These are phyloP conservation scores for Phoxinus phoxinus DNA, from an alignment of 2,113 vertebrate species.

Conservation along the genomic window DNA sequence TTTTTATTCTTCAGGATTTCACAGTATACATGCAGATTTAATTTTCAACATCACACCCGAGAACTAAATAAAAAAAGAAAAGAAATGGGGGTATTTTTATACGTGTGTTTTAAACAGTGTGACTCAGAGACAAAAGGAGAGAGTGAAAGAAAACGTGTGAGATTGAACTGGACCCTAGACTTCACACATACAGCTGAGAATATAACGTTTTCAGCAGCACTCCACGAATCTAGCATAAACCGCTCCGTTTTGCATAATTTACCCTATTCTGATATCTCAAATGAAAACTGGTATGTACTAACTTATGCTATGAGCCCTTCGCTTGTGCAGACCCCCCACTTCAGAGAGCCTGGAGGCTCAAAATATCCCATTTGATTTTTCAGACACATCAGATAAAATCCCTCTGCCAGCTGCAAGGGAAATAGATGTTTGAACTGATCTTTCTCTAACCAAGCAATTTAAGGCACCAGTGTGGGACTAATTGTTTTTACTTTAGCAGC, in stretches of 20 bases:
- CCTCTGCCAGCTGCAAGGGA: constrained; percentile 1
- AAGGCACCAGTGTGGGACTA: not conserved
- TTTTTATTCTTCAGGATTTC: not conserved
- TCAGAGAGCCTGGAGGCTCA: constrained; percentile 37
- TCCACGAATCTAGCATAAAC: not conserved
- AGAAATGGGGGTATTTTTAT: not conserved
- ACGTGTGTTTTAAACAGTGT: not conserved
- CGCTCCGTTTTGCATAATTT: not conserved
- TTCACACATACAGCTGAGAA: not conserved
- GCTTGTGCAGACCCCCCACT: constrained; percentile 46
- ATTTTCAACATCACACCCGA: not conserved
- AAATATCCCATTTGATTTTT: constrained; percentile 32
- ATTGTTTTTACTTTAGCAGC: constrained; percentile 29
- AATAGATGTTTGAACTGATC: constrained; percentile 32
- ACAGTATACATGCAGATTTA: not conserved
- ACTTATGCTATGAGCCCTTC: constrained; percentile 55
- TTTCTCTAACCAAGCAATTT: constrained; percentile 28
- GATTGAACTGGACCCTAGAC: not conserved
- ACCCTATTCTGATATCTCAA: not conserved
- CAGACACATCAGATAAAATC: constrained; percentile 34
- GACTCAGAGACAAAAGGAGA: not conserved
- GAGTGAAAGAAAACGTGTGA: not conserved
- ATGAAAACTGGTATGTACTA: constrained; percentile 54
- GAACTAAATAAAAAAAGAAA: not conserved
- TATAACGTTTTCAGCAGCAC: not conserved